These are phyloP conservation scores for Dusona sp. DNA, from an alignment of 2,888 invertebrate species.

Conservation along the genomic window DNA sequence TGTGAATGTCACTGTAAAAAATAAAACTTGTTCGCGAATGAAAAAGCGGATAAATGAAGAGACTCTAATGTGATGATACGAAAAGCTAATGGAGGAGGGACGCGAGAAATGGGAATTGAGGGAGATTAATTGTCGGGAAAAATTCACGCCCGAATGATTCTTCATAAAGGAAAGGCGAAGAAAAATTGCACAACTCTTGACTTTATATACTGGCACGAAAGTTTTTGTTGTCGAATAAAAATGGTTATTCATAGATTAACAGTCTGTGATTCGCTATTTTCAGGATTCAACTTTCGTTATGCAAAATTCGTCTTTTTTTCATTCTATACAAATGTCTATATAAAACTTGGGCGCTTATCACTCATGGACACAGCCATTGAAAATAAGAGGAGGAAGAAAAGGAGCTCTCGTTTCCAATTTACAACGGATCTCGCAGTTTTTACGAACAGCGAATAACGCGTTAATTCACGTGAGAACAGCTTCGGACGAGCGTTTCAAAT, in stretches of 20 bases:
- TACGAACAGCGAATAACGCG: conserved; percentile 8
- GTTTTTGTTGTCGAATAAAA: conserved; percentile 14
- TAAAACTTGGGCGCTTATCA: background rate
- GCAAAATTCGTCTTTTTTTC: background rate
- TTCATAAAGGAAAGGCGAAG: conserved; percentile 1
- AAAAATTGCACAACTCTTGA: conserved; percentile 24
- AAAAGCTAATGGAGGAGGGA: conserved; percentile 3
- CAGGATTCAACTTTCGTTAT: conserved; percentile 12
- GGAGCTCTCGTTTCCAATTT: conserved; percentile 35
- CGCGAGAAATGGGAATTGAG: conserved; percentile 33
- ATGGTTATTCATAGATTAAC: background rate
- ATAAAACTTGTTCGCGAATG: conserved; percentile 45
- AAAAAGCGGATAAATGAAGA: conserved; percentile 53
- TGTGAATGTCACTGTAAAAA: conserved; percentile 62
- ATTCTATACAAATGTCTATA: background rate
- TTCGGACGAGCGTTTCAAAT: conserved; percentile 26
- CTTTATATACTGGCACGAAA: conserved; percentile 18
- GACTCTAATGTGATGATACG: conserved; percentile 31
- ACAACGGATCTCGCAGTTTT: conserved; percentile 34
- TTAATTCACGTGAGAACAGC: conserved; percentile 46
- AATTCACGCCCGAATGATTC: conserved; percentile 36
- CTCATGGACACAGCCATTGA: background rate
- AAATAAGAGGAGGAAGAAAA: background rate
- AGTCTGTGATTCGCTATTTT: background rate
- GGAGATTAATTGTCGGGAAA: conserved; percentile 55